Evolutionary conservation across 2,888 invertebrate genomes (phyloP), one percentile per base, ranked within the genome.

Genomic region (Trichopria drosophilae): DNA sequence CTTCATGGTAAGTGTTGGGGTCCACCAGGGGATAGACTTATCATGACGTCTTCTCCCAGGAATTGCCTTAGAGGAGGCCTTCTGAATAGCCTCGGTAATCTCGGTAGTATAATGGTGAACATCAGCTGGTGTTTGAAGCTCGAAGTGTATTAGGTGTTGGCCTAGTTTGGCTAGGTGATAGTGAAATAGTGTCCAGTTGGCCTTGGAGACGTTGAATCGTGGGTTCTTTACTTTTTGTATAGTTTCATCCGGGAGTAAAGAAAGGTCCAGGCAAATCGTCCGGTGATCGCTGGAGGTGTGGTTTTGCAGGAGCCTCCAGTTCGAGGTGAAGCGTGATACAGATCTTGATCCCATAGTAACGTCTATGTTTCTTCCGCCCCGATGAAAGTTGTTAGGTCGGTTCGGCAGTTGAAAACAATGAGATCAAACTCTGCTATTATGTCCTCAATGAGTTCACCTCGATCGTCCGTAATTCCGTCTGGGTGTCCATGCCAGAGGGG

Each of bases 1-100:
- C 3, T 13, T n/a, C 0, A 0, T 19, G 1, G 37, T 28, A 3
- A 45, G 13, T 16, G 35, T 29, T 1, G 1, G 3, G 1, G 9
- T 45, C 45, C 37, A 45, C 37, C 45, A 43, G n/a, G n/a, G n/a
- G n/a, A n/a, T n/a, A n/a, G n/a, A n/a, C 10, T 22, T 34, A 12
- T 23, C 16, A 3, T 19, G 10, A 2, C 1, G 3, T 10, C 5
- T 26, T 2, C 18, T 3, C 3, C 6, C 3, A 0, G 41, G 41
- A 19, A 41, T 41, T 1, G 31, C 18, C 2, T 16, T 19, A 3
- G 28, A 29, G 9, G 20, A 10, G 1, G 28, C 9, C 2, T 24
- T 23, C 0, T 7, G n/a, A 3, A 35, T 4, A 4, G 16, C 18
- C 12, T 24, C 4, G 9, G 24, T 3, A n/a, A 20, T 0, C 4